These are phyloP conservation scores for Radopholus similis DNA, from an alignment of 1,140 invertebrate genomes.

Conservation along the genomic window DNA sequence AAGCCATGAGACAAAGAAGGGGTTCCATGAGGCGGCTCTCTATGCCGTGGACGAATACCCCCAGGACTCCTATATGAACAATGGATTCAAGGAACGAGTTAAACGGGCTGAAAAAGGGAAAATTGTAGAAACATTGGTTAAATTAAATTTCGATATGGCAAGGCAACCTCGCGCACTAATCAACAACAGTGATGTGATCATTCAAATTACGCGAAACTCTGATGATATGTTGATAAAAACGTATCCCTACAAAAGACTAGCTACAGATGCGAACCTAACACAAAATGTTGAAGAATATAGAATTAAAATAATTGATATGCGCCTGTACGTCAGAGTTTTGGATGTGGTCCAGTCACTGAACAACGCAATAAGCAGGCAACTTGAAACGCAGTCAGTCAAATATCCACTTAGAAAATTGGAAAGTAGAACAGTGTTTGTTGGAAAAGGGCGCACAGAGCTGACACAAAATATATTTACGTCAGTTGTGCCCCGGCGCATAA, in stretches of 20 bases:
- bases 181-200: slow-evolving; percentile 24
- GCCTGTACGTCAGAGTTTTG: neutral
- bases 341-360: slow-evolving; percentile 12
- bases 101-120: neutral
- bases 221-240: slow-evolving; percentile 15
- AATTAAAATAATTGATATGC: slow-evolving; percentile 8
- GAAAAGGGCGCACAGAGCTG: slow-evolving; percentile 9
- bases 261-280: neutral
- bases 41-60: neutral
- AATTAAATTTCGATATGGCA: slow-evolving; percentile 22
- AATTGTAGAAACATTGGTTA: neutral
- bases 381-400: slow-evolving; percentile 4
- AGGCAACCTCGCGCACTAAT: neutral
- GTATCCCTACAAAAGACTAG: neutral
- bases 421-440: slow-evolving; percentile 5
- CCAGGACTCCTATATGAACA: neutral
- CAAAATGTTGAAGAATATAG: slow-evolving; percentile 4
- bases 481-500: neutral
- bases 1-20: neutral
- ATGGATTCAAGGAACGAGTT: neutral
- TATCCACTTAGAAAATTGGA: slow-evolving; percentile 14
- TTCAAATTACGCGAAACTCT: slow-evolving; percentile 6
- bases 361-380: slow-evolving; percentile 12
- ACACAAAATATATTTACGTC: slow-evolving; percentile 10
- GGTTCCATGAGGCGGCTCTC: neutral